A percentile compares a stretch with the other conserved stretches of the same genome.
phyloP scores from a whole-genome alignment of 1,140 invertebrate species.

The Dinothrombium tinctorium region DNA sequence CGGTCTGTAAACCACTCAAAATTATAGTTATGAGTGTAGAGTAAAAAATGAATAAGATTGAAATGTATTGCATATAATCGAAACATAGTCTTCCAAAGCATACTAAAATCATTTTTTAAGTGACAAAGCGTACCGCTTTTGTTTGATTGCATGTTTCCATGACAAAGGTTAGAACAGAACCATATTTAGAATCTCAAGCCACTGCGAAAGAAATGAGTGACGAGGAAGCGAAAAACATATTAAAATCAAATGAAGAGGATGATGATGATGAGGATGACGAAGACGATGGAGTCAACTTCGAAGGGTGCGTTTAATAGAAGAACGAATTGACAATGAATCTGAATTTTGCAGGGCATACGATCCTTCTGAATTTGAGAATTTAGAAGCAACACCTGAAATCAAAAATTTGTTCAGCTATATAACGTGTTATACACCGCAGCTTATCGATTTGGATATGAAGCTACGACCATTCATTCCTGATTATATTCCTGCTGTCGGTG shows the following conservation, averaged over 20 bases:
- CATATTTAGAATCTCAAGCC: too few relatives aligned
- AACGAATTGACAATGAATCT: background rate
- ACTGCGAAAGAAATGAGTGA: too few relatives aligned
- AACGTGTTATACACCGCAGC: constrained; percentile 67
- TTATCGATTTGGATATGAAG: constrained; percentile 65
- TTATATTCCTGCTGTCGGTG: constrained; percentile 88
- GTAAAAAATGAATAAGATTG: background rate
- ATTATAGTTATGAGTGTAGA: constrained; percentile 1
- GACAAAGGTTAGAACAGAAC: too few relatives aligned
- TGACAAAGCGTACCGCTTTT: too few relatives aligned
- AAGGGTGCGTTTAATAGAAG: background rate
- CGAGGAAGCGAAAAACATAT: too few relatives aligned
- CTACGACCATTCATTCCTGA: constrained; percentile 85
- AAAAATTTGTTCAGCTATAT: constrained; percentile 85
- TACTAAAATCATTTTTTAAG: too few relatives aligned
- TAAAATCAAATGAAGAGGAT: background rate
- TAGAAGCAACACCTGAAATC: constrained; percentile 55
- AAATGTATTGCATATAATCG: constrained; percentile 44
- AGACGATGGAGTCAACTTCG: background rate
- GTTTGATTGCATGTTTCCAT: too few relatives aligned
- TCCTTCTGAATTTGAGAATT: constrained; percentile 53
- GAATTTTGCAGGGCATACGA: constrained; percentile 32
- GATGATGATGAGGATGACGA: background rate
- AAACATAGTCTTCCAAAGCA: constrained; percentile 43
- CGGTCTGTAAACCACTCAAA: too few relatives aligned